Evolutionary conservation across 1,140 invertebrate species (phyloP).

Genomic region (Orussus abietinus): DNA sequence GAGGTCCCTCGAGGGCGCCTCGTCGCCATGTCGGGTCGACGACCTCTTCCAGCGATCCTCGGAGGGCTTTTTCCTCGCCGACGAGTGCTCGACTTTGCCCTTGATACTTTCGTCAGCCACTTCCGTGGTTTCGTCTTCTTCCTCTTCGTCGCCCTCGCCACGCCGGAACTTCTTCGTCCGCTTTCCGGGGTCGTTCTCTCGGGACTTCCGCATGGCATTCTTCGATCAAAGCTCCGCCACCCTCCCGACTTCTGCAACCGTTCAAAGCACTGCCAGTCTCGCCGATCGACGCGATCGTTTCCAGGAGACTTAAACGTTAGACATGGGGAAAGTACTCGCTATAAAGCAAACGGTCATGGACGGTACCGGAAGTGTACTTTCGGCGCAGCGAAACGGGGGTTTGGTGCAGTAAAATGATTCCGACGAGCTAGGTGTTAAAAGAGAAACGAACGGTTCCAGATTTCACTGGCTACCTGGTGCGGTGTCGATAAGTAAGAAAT

Average conservation of each 20-base stretch:
- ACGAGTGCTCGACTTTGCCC: background rate
- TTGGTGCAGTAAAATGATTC: background rate
- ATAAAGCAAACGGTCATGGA: background rate
- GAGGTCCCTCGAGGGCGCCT: background rate
- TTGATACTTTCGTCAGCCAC: background rate
- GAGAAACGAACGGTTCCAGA: background rate
- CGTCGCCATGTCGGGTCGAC: no score
- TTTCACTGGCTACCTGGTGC: no score
- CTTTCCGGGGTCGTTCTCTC: slow-evolving; percentile 23
- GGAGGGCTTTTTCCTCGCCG: no score
- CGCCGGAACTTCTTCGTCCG: slow-evolving; percentile 29
- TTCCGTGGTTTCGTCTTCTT: background rate
- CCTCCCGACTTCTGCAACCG: no score
- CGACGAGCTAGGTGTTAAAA: background rate
- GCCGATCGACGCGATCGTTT: no score
- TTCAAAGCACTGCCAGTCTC: no score
- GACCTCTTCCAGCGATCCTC: no score
- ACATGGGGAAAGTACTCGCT: slow-evolving; percentile 10
- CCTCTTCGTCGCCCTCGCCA: slow-evolving; percentile 27
- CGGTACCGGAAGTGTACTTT: background rate
- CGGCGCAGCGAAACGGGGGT: background rate
- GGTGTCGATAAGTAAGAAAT: background rate
- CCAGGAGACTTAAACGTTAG: no score
- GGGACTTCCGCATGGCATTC: slow-evolving; percentile 41
- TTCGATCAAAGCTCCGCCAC: no score